Base-by-base conservation (phyloP, 2,113 vertebrate genomes). In the Phaethornis superciliosus region DNA sequence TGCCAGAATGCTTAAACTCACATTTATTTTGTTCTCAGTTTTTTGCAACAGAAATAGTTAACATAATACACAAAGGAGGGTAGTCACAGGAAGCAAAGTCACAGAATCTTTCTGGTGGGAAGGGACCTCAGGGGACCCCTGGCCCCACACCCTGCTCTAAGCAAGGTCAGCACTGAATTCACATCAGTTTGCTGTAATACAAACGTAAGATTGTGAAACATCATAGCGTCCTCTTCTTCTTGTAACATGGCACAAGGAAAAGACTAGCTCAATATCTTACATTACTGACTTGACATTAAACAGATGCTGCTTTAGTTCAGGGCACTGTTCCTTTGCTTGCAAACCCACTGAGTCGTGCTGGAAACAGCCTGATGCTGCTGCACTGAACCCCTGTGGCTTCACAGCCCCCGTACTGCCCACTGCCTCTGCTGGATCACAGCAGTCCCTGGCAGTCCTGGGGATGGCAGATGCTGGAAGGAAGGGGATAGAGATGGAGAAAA, bases 141-240 rank as follows among this genome's bases (percentile, higher is more conserved):
- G 42, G 23, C 18, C 44, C 30, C 77, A 30, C 7, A 32, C 27
- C 26, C 40, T 67, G 22, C 47, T 78, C 24, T 3, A 15, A 42
- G 28, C 0, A 0, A 70, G 22, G 32, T 19, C 64, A 67, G n/a
- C 0, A 2, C n/a, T 32, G 52, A 90, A 83, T 74, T 88, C 68
- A 63, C 51, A 52, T 3, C 37, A 59, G 42, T 67, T 37, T 74
- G 37, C 24, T 74, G 37, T 6, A 47, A 68, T 1, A 18, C 33
- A 71, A 82, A 72, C 49, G 32, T 6, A 8, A 27, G 15, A 60
- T 33, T 72, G 14, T 62, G 33, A 84, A 85, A 59, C 7, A 30
- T n/a, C 60, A 64, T 0, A 78, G 74, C 60, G 92, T 54, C 10
- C 26, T 47, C 47, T 69, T 83, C 52, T 52, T 60, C 2, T 22